A percentile compares a stretch with the other conserved stretches of the same genome.
phyloP scores from a whole-genome alignment of 1,140 invertebrate species.

The Rhagoletis zephyria region DNA sequence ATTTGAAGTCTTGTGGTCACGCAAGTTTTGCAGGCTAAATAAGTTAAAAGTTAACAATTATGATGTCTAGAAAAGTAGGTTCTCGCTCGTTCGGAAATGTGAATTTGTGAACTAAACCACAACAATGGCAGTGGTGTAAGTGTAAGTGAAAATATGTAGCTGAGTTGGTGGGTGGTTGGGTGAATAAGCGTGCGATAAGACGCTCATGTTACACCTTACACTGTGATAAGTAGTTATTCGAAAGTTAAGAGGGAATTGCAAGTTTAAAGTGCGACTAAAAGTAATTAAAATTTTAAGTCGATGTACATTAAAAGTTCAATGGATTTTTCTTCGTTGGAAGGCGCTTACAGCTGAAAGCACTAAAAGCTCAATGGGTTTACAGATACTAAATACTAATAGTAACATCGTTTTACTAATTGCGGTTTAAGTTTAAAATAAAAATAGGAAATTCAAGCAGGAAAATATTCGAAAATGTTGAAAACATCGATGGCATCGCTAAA shows the following conservation, averaged over 20 bases:
- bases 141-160: too few species aligned
- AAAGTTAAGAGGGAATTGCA: background rate
- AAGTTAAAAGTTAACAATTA: conserved; percentile 38
- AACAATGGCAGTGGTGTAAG: background rate
- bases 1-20: conserved; percentile 40
- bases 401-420: too few species aligned
- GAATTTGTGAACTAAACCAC: background rate
- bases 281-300: background rate
- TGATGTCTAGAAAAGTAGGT: background rate
- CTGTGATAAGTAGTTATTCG: background rate
- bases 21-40: conserved; percentile 32
- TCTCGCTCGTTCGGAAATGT: background rate
- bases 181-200: background rate
- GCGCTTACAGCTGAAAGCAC: too few species aligned
- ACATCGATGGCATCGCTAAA: too few species aligned
- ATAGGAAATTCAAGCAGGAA: too few species aligned
- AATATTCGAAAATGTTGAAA: too few species aligned
- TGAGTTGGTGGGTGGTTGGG: background rate
- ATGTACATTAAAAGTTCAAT: too few species aligned
- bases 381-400: too few species aligned
- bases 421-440: too few species aligned
- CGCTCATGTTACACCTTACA: too few species aligned
- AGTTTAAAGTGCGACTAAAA: background rate
- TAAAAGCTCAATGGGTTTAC: too few species aligned
- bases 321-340: too few species aligned